Evolutionary conservation across 1,140 invertebrate species (phyloP), one percentile per base, ranked within the genome.

Genomic region (Drosophila obscura): DNA sequence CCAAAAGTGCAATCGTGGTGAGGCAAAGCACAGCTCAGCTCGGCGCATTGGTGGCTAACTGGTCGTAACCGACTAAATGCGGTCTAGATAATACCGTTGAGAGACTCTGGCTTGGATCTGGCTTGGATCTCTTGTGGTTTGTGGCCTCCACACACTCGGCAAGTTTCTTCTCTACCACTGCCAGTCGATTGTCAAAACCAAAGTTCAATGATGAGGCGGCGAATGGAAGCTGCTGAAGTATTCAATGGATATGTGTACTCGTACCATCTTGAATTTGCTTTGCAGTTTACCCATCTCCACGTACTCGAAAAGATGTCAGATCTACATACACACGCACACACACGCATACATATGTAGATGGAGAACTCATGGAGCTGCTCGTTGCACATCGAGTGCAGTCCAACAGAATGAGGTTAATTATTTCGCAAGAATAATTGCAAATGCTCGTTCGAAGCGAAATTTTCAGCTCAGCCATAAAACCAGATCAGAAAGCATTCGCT

Each of bases 41-140:
- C 65, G 50, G 51, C 64, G 60, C 45, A 13, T 43, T 5, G 15
- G 60, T 43, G 31, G 60, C 67, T 63, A 84, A 84, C 80, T 84
- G 77, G 63, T 80, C 77, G 73, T 80, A 84, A 77, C 73, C 73
- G 48, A 62, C 60, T 77, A 62, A 80, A 80, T 77, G 81, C 64
- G 80, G 81, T 85, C 80, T 85, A 85, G 31, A 66, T 61, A 43
- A 49, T 65, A 48, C 60, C 55, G 55, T 28, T 26, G 41, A 28
- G 41, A 28, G 55, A 15, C 60, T 13, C 63, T 39, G 22, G 28
- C 13, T 13, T 16, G 16, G 1, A 16, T 16, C 19, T 19, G 19
- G 28, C 15, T 13, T 63, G 62, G 44, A 39, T 64, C 44, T 59
- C 57, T 66, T 49, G 73, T 35, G 68, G 51, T 22, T 66, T 9